A percentile compares a stretch with the other conserved stretches of the same genome.
Conservation (phyloP, 2,888 invertebrate species). For the Acanthosepion esculentum region DNA sequence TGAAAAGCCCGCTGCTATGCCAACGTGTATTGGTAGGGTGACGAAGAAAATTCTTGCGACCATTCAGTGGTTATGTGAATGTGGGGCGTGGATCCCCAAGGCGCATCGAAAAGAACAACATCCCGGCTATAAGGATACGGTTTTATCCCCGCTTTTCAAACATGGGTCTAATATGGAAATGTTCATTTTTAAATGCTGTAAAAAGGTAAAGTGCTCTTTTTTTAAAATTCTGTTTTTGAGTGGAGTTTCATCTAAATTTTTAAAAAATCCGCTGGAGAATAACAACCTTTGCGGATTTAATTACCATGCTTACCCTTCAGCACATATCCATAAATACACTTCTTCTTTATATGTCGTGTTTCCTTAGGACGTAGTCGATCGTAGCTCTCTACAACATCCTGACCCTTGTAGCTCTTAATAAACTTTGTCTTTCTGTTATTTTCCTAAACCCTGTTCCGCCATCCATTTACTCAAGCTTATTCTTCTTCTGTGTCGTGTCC, state of each 20-base stretch:
- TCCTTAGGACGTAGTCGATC: too few relatives aligned
- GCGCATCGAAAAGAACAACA: background rate
- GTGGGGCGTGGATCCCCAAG: constrained; percentile 45
- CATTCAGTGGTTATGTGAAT: constrained; percentile 47
- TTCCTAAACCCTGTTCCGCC: too few relatives aligned
- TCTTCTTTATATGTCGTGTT: too few relatives aligned
- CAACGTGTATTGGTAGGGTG: background rate
- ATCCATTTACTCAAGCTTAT: too few relatives aligned
- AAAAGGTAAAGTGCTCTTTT: background rate
- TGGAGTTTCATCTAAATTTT: background rate
- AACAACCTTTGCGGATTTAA: too few relatives aligned
- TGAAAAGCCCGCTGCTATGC: background rate
- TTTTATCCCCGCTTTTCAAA: constrained; percentile 35
- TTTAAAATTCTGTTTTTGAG: background rate
- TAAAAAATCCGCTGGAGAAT: too few relatives aligned
- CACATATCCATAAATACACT: too few relatives aligned
- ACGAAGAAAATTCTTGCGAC: background rate
- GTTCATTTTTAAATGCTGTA: constrained; percentile 45
- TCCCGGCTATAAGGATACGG: constrained; percentile 38
- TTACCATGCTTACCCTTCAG: too few relatives aligned
- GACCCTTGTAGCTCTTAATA: too few relatives aligned
- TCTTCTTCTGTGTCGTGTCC: too few relatives aligned
- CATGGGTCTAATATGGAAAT: constrained; percentile 44
- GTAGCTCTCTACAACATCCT: too few relatives aligned
- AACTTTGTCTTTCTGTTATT: too few relatives aligned